Conservation (phyloP, 2,797 vertebrate species). For the Heteromormyrus szaboi region DNA sequence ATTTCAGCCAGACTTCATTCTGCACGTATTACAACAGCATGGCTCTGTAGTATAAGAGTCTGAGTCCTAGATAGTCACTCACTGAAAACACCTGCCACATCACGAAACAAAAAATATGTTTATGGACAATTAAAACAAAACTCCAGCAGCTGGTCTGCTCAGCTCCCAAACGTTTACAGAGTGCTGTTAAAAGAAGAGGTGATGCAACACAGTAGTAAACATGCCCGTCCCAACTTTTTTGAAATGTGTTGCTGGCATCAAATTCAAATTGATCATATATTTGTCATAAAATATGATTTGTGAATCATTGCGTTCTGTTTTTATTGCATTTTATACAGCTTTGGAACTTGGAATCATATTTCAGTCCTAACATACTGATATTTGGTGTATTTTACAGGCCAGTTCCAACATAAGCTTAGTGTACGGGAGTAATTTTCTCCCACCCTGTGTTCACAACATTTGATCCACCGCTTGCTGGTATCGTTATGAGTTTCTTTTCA, state of each 20-base stretch:
- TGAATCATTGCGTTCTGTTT: not conserved
- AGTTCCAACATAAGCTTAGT: not conserved
- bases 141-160: not conserved
- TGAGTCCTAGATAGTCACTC: not conserved
- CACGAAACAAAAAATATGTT: not conserved
- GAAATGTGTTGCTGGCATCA: not conserved
- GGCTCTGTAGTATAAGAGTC: not conserved
- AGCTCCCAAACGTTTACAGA: not conserved
- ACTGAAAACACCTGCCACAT: not conserved
- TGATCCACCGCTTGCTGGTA: not conserved
- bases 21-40: not conserved
- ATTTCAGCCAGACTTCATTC: not conserved
- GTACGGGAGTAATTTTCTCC: not conserved
- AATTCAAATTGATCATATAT: not conserved
- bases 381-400: not conserved
- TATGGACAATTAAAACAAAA: not conserved
- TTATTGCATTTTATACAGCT: not conserved
- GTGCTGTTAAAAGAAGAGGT: not conserved
- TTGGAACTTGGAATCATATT: not conserved
- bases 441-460: not conserved
- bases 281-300: not conserved
- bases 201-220: not conserved
- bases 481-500: not conserved
- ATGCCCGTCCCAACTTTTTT: not conserved
- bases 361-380: not conserved